phyloP scores from a whole-genome alignment of 2,113 vertebrate species.

The Lanius ludovicianus region DNA sequence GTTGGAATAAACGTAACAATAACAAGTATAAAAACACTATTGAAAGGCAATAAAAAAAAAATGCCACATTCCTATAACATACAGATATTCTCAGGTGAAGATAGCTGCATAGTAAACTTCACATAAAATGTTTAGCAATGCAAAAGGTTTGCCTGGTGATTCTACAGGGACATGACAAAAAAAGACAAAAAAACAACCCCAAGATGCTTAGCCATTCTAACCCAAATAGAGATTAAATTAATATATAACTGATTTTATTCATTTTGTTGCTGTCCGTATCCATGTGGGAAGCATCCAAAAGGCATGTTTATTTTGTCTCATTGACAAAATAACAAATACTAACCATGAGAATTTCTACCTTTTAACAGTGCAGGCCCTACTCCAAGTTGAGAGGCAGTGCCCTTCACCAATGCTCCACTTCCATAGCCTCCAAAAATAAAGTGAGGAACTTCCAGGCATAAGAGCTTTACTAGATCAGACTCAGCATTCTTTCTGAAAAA shows the following conservation, averaged over 20 bases:
- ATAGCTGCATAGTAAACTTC: background rate
- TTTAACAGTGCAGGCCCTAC: background rate
- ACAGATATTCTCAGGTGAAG: background rate
- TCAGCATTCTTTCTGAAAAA: background rate
- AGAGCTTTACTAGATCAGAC: background rate
- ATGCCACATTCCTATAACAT: rapidly evolving
- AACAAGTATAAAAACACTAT: background rate
- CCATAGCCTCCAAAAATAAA: background rate
- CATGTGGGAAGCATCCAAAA: background rate
- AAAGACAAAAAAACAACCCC: background rate
- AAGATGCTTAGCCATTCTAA: background rate
- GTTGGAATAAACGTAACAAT: background rate
- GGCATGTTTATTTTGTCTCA: background rate
- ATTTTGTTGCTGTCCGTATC: background rate
- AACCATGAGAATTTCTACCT: background rate
- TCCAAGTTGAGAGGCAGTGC: background rate
- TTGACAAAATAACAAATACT: background rate
- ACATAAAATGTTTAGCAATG: background rate
- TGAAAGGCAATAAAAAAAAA: background rate
- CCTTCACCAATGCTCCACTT: background rate
- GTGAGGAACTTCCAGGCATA: background rate
- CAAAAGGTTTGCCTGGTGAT: background rate
- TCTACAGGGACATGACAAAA: background rate
- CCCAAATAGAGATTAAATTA: background rate
- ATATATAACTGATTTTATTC: background rate